phyloP scores from a whole-genome alignment of 2,113 vertebrate species.

The Platysternon megacephalum region DNA sequence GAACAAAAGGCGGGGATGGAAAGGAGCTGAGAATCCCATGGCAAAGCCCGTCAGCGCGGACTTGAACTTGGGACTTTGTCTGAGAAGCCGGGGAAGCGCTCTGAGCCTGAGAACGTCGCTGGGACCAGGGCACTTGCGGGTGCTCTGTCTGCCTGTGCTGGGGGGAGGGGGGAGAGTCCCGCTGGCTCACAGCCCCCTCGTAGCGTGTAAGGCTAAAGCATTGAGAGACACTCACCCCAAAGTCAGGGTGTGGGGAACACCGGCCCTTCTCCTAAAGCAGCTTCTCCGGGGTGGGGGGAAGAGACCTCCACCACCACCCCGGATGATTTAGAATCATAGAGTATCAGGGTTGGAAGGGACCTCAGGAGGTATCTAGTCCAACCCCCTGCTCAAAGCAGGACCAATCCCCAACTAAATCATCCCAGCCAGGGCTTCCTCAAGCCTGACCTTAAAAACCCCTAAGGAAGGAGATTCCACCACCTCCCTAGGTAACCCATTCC shows the following conservation, averaged over 20 bases:
- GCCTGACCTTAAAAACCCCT: too few species aligned
- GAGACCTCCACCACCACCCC: not conserved
- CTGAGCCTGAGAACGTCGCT: not conserved
- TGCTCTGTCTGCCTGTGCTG: not conserved
- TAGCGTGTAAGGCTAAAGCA: not conserved
- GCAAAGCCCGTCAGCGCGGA: slow-evolving; percentile 80
- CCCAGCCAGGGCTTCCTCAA: too few species aligned
- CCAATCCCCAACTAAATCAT: too few species aligned
- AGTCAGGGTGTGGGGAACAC: not conserved
- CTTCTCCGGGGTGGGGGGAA: not conserved
- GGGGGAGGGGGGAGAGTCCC: not conserved
- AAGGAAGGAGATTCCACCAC: too few species aligned
- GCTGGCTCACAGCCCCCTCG: not conserved
- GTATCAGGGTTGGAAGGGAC: too few species aligned
- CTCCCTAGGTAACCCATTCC: too few species aligned
- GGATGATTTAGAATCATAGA: too few species aligned
- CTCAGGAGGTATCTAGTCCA: too few species aligned
- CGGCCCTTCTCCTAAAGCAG: not conserved
- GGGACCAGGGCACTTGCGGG: not conserved
- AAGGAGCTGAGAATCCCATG: slow-evolving; percentile 71
- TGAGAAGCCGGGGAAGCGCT: slow-evolving; percentile 66
- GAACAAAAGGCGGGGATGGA: slow-evolving; percentile 81
- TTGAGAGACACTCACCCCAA: not conserved
- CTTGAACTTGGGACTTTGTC: slow-evolving; percentile 81
- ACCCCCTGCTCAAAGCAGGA: too few species aligned